Percentiles rank a stretch among this genome's conserved stretches.
Conservation (phyloP, 2,888 invertebrate species). For the Acanthacorydalis orientalis region DNA sequence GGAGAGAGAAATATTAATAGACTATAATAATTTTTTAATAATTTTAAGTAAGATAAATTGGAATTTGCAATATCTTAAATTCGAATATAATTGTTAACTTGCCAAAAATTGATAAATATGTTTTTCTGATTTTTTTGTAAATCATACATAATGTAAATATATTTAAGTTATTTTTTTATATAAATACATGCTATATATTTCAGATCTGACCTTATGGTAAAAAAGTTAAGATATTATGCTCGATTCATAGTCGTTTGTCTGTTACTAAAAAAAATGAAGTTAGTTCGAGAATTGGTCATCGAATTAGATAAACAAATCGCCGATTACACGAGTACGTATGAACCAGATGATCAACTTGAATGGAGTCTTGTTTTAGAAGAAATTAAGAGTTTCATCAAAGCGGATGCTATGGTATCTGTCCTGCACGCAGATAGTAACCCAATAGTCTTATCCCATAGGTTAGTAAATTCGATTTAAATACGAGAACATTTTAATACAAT, state of each 20-base stretch:
- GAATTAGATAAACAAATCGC: slow-evolving; percentile 88
- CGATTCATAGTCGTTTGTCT: slow-evolving; percentile 93
- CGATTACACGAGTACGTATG: slow-evolving; percentile 88
- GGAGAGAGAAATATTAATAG: no score
- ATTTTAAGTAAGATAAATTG: no score
- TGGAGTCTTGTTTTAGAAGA: slow-evolving; percentile 91
- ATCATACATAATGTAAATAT: no score
- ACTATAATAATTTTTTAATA: no score
- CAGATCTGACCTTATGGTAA: slow-evolving; percentile 85
- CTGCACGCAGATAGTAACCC: slow-evolving; percentile 75
- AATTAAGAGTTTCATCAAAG: slow-evolving; percentile 85
- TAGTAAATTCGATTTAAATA: slow-evolving; percentile 11
- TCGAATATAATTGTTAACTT: no score
- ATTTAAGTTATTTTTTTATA: no score
- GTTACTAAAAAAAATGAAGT: slow-evolving; percentile 80
- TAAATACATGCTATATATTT: neutral
- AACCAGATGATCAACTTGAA: slow-evolving; percentile 92
- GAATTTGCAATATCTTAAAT: no score
- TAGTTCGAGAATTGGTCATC: slow-evolving; percentile 79
- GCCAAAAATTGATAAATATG: no score
- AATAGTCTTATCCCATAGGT: slow-evolving; percentile 78
- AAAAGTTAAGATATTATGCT: slow-evolving; percentile 88
- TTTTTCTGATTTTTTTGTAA: no score
- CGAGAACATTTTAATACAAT: no score
- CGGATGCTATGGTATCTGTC: slow-evolving; percentile 78